These are phyloP conservation scores for Macrochelys suwanniensis DNA, from an alignment of 2,797 vertebrate genomes.

Conservation along the genomic window DNA sequence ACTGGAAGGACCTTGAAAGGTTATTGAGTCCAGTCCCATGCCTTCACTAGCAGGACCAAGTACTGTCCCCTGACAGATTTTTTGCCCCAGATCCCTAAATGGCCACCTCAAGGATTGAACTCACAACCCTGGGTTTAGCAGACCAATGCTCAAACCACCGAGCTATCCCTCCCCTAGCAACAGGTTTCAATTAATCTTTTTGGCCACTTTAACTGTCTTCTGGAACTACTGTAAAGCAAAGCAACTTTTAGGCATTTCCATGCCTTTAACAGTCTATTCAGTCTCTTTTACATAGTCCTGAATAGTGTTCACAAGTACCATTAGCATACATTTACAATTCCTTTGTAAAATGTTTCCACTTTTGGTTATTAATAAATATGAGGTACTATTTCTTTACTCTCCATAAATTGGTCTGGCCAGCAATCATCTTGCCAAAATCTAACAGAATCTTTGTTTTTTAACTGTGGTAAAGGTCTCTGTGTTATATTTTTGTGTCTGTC, in stretches of 20 bases:
- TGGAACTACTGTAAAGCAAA: neutral
- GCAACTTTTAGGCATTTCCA: fast-evolving
- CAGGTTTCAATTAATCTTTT: fast-evolving
- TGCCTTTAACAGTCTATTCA: neutral
- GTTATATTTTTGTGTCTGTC: neutral
- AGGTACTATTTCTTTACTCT: neutral
- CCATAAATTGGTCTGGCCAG: fast-evolving
- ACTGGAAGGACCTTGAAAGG: too few relatives aligned
- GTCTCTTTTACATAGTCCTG: neutral
- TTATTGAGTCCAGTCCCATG: too few relatives aligned
- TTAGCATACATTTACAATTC: neutral
- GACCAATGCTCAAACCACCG: too few relatives aligned
- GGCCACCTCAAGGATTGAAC: too few relatives aligned
- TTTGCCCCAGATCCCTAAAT: too few relatives aligned
- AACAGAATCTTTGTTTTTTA: neutral
- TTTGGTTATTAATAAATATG: neutral
- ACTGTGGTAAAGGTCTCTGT: neutral
- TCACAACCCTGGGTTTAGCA: too few relatives aligned
- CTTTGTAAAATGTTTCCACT: neutral
- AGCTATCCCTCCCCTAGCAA: too few relatives aligned
- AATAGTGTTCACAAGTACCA: neutral
- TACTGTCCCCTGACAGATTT: too few relatives aligned
- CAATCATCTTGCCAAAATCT: neutral
- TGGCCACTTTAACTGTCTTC: neutral
- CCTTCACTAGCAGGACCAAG: too few relatives aligned